A percentile compares a stretch with the other conserved stretches of the same genome.
phyloP scores from a whole-genome alignment of 2,888 invertebrate genomes.

The Sphecodes monilicornis region DNA sequence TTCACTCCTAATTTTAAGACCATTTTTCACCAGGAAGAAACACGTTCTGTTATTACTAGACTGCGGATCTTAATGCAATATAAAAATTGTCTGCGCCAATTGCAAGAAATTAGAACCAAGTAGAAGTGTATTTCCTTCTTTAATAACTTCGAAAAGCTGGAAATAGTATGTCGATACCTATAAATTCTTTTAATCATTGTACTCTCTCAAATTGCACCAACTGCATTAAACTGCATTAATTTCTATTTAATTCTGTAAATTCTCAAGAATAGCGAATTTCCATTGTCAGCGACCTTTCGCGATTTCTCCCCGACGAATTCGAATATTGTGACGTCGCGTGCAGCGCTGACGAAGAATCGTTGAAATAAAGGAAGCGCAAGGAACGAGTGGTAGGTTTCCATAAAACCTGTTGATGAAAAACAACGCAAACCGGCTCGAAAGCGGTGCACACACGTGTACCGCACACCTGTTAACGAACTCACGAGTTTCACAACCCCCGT shows the following conservation, averaged over 20 bases:
- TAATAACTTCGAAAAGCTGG: too few relatives aligned
- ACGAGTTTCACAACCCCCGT: constrained; percentile 8
- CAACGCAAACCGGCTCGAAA: constrained; percentile 13
- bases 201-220: too few relatives aligned
- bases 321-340: not conserved
- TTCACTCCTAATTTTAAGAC: too few relatives aligned
- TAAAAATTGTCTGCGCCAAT: too few relatives aligned
- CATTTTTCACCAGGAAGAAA: too few relatives aligned
- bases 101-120: too few relatives aligned
- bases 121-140: too few relatives aligned
- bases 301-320: not conserved
- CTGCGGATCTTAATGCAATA: too few relatives aligned
- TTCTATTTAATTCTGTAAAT: not conserved
- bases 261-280: not conserved
- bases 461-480: constrained; percentile 48
- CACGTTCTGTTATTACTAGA: too few relatives aligned
- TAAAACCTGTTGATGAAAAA: constrained; percentile 55
- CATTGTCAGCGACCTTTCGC: not conserved
- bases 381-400: constrained; percentile 12
- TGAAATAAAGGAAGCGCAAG: not conserved
- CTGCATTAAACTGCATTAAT: too few relatives aligned
- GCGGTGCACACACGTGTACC: constrained; percentile 16
- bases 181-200: too few relatives aligned
- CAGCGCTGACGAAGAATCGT: not conserved
- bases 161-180: too few relatives aligned